These are phyloP conservation scores for Erinaceus europaeus DNA, from an alignment of 2,113 vertebrate species.

Conservation along the genomic window DNA sequence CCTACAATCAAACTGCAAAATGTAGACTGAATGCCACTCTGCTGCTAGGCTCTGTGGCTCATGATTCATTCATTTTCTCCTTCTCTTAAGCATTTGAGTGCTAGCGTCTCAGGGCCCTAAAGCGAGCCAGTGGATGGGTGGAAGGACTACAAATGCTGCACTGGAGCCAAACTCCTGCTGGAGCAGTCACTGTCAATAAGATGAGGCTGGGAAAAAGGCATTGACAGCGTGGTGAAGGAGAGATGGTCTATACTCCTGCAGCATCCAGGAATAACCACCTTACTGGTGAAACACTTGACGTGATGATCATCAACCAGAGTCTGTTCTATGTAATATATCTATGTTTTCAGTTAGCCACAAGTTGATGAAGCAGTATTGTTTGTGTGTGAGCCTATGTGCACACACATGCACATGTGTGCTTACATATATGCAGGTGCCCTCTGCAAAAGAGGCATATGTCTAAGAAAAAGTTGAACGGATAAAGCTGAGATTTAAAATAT, in stretches of 20 bases:
- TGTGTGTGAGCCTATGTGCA: background rate
- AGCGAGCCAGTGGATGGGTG: slow-evolving; percentile 29
- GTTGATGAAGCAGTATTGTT: background rate
- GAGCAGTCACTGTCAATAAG: slow-evolving; percentile 64
- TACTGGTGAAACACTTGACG: background rate
- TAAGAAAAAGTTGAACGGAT: background rate
- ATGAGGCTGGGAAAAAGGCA: slow-evolving; percentile 57
- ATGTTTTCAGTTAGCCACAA: background rate
- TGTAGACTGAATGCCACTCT: slow-evolving; percentile 24
- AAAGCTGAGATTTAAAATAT: background rate
- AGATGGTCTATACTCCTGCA: slow-evolving; percentile 38
- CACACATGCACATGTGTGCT: no score
- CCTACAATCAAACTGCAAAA: slow-evolving; percentile 18
- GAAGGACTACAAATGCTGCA: slow-evolving; percentile 64
- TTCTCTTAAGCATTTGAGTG: slow-evolving; percentile 36
- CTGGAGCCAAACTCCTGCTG: slow-evolving; percentile 59
- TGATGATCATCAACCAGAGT: accelerated
- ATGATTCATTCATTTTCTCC: slow-evolving; percentile 48
- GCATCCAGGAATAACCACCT: slow-evolving; percentile 41
- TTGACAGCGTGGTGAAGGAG: slow-evolving; percentile 33
- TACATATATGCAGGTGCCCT: background rate
- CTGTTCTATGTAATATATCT: slow-evolving; percentile 18
- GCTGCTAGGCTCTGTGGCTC: slow-evolving; percentile 26
- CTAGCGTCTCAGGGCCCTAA: slow-evolving; percentile 52
- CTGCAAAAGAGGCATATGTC: accelerated